Conservation (phyloP, 2,888 invertebrate species). For the Metalampra italica region DNA sequence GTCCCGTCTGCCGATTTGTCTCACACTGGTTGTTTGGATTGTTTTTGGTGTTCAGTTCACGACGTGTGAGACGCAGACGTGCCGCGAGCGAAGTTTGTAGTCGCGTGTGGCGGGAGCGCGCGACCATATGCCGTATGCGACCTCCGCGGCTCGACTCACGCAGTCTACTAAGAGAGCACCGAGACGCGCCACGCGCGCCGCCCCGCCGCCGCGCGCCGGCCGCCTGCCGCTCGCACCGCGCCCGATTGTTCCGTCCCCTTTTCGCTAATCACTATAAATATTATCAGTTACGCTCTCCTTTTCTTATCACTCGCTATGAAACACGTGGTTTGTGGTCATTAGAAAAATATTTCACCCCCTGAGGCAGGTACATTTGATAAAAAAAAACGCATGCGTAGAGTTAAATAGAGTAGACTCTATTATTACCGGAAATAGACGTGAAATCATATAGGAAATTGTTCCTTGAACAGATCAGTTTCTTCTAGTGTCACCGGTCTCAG, state of each 20-base stretch:
- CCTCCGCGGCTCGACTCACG: slow-evolving; percentile 82
- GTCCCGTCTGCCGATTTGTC: slow-evolving; percentile 53
- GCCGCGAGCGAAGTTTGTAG: slow-evolving; percentile 70
- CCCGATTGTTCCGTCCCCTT: slow-evolving; percentile 76
- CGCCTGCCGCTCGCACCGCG: slow-evolving; percentile 61
- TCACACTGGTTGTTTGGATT: slow-evolving; percentile 36
- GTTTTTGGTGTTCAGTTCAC: slow-evolving; percentile 29
- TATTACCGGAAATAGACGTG: neutral
- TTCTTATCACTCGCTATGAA: slow-evolving; percentile 65
- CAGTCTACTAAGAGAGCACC: slow-evolving; percentile 80
- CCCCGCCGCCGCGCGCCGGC: slow-evolving; percentile 80
- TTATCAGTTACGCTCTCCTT: slow-evolving; percentile 73
- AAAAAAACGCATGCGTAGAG: no score
- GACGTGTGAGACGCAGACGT: slow-evolving; percentile 43
- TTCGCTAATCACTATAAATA: slow-evolving; percentile 77
- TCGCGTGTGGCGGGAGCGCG: slow-evolving; percentile 60
- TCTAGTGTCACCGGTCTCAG: neutral
- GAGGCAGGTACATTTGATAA: neutral
- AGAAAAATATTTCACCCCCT: neutral
- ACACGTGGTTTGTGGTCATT: slow-evolving; percentile 47
- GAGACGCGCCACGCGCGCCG: slow-evolving; percentile 76
- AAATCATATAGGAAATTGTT: neutral
- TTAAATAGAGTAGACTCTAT: neutral
- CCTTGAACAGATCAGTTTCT: neutral
- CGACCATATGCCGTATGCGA: slow-evolving; percentile 58